phyloP scores from a whole-genome alignment of 2,797 vertebrate genomes.

The Sebastes umbrosus region DNA sequence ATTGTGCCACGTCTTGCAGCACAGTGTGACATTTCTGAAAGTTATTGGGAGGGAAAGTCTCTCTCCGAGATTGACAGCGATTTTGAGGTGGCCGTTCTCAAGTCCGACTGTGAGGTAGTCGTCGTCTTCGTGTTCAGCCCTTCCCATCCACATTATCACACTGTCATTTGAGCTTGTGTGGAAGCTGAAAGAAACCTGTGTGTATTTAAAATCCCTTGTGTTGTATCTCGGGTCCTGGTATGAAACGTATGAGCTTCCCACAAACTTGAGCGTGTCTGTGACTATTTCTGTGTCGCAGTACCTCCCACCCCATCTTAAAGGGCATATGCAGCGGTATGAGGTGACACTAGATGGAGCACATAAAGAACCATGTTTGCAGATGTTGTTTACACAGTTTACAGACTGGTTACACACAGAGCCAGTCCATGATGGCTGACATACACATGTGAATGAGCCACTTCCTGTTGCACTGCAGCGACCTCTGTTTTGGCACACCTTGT shows the following conservation, averaged over 20 bases:
- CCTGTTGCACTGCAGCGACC: conserved; percentile 76
- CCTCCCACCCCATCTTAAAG: conserved; percentile 84
- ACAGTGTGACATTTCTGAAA: conserved; percentile 65
- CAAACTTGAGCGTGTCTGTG: conserved; percentile 79
- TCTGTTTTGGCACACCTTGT: conserved; percentile 83
- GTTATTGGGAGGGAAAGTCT: conserved; percentile 76
- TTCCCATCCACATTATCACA: conserved; percentile 88
- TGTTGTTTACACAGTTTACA: conserved; percentile 74
- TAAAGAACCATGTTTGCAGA: conserved; percentile 79
- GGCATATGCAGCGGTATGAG: conserved; percentile 84
- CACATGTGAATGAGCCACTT: conserved; percentile 76
- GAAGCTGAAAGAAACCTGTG: conserved; percentile 85
- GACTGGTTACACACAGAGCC: conserved; percentile 83
- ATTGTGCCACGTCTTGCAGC: conserved; percentile 82
- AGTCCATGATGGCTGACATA: conserved; percentile 80
- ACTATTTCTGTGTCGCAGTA: conserved; percentile 77
- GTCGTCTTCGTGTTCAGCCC: conserved; percentile 83
- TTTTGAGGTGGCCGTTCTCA: conserved; percentile 79
- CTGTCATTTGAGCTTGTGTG: conserved; percentile 73
- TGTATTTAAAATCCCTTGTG: conserved; percentile 79
- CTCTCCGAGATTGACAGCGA: conserved; percentile 88
- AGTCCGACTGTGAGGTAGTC: conserved; percentile 90
- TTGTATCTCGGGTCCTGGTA: conserved; percentile 81
- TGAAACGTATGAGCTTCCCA: conserved; percentile 87
- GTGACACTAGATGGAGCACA: conserved; percentile 72